Conservation (phyloP, 2,113 vertebrate genomes). For the Mastomys coucha region DNA sequence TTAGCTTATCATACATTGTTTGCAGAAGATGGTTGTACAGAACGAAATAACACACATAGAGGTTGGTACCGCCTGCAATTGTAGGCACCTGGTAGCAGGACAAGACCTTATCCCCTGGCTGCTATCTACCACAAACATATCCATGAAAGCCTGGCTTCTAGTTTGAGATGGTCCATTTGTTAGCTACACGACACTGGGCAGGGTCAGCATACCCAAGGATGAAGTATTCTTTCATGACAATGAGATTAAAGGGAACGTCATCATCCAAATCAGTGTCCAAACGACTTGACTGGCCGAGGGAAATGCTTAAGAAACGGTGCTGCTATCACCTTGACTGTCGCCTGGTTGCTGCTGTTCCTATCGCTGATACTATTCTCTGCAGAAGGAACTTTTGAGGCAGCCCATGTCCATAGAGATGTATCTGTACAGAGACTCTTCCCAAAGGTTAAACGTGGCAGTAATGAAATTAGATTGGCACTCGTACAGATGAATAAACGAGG, state of each 20-base stretch:
- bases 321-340: not conserved
- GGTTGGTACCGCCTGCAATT: not conserved
- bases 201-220: not conserved
- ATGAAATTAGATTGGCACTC: slow-evolving; percentile 60
- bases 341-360: not conserved
- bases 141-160: not conserved
- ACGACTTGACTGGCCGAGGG: not conserved
- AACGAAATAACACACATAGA: not conserved
- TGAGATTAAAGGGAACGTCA: not conserved
- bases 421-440: slow-evolving; percentile 48
- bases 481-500: slow-evolving; percentile 62
- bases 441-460: slow-evolving; percentile 66
- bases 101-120: not conserved
- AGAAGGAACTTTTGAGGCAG: slow-evolving; percentile 52
- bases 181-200: not conserved
- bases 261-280: not conserved
- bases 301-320: not conserved
- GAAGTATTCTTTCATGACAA: slow-evolving; percentile 9
- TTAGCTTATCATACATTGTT: not conserved
- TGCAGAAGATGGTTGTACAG: not conserved
- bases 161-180: not conserved
- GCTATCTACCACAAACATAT: not conserved
- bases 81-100: not conserved
- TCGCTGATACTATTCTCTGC: not conserved
- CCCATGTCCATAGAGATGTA: slow-evolving; percentile 45